Conservation (phyloP, 2,888 invertebrate genomes). For the Harpalus rufipes region DNA sequence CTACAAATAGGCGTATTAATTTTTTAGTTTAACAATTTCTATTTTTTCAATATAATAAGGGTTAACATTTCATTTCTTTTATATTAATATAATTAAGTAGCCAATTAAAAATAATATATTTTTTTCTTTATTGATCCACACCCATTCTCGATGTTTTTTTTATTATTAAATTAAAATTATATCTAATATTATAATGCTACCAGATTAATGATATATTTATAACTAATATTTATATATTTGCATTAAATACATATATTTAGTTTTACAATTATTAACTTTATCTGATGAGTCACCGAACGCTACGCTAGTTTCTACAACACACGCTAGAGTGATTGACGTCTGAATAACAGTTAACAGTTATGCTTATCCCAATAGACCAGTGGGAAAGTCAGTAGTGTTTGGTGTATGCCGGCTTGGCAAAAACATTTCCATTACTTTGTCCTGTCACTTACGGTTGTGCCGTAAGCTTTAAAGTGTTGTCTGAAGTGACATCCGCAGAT, state of each 20-base stretch:
- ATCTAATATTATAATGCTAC: no score
- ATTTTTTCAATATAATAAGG: no score
- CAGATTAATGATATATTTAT: no score
- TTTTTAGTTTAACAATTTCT: no score
- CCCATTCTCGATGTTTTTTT: no score
- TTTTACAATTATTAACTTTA: slow-evolving; percentile 1
- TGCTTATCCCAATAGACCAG: slow-evolving; percentile 1
- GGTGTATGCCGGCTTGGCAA: slow-evolving; percentile 55
- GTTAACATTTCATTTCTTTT: no score
- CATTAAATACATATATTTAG: not conserved
- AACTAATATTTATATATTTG: no score
- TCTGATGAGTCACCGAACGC: slow-evolving; percentile 14
- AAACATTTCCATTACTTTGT: slow-evolving; percentile 47
- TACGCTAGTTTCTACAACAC: not conserved
- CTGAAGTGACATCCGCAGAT: slow-evolving; percentile 16
- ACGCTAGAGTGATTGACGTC: slow-evolving; percentile 12
- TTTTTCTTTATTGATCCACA: no score
- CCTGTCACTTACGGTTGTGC: slow-evolving; percentile 52
- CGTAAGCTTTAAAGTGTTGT: slow-evolving; percentile 54
- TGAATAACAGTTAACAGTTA: slow-evolving; percentile 26
- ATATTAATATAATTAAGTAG: no score
- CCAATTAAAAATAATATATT: no score
- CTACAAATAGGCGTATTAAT: no score
- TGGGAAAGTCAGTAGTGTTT: slow-evolving; percentile 53
- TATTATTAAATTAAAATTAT: no score